Percentiles rank a stretch among this genome's conserved stretches.
Conservation (phyloP, 2,888 invertebrate genomes). For the Meta bourneti region DNA sequence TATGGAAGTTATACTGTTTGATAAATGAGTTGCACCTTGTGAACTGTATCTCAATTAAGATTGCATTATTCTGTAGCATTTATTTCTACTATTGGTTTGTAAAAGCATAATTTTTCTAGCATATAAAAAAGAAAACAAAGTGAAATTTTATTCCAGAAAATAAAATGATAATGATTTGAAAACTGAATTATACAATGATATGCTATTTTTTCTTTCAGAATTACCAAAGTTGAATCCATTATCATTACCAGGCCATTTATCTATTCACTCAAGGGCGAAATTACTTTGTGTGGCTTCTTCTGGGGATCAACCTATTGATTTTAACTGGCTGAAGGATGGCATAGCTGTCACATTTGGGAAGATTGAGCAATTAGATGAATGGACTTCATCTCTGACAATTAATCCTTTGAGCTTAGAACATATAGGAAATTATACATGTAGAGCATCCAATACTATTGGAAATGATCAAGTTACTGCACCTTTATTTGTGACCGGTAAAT, state of each 20-base stretch:
- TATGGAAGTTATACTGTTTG: no score
- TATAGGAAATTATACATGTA: conserved; percentile 75
- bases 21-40: no score
- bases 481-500: conserved; percentile 71
- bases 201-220: conserved; percentile 46
- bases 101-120: no score
- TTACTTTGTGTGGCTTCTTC: conserved; percentile 69
- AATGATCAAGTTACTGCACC: conserved; percentile 59
- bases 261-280: conserved; percentile 57
- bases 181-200: no score
- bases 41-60: no score
- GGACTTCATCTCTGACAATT: conserved; percentile 69
- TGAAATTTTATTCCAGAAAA: no score
- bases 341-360: conserved; percentile 23
- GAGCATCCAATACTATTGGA: conserved; percentile 61
- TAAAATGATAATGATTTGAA: no score
- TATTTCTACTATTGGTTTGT: no score
- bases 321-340: conserved; percentile 75
- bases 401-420: conserved; percentile 66
- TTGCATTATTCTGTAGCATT: no score
- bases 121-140: no score
- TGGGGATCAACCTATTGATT: conserved; percentile 71
- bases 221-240: conserved; percentile 69
- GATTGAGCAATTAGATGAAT: conserved; percentile 71
- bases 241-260: conserved; percentile 55